These are phyloP conservation scores for Chrysopilus asiliformis DNA, from an alignment of 2,888 invertebrate genomes.

Conservation along the genomic window DNA sequence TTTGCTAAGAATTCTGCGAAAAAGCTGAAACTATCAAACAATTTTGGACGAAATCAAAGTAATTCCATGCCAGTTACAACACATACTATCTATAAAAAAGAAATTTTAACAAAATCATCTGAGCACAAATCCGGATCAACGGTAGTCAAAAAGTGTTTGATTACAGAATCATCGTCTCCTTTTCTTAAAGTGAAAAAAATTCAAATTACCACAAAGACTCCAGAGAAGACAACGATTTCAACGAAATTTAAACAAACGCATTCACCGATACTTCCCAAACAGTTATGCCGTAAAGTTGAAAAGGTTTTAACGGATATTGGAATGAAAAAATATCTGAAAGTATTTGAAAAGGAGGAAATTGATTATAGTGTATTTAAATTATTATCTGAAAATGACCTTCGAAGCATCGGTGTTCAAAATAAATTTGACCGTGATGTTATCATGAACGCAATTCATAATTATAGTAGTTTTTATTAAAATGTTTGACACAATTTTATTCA, in stretches of 20 bases:
- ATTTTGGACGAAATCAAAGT: too few relatives aligned
- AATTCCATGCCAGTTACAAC: not conserved
- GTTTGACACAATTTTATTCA: too few relatives aligned
- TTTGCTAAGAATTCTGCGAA: too few relatives aligned
- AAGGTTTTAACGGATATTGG: conserved; percentile 3
- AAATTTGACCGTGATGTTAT: conserved; percentile 5
- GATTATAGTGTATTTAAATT: conserved; percentile 7
- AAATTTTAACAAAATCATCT: conserved; percentile 1
- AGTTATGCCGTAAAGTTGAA: not conserved
- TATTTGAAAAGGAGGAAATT: conserved; percentile 9
- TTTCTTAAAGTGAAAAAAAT: too few relatives aligned
- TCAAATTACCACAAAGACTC: not conserved
- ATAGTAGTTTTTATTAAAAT: not conserved
- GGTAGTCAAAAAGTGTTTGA: not conserved
- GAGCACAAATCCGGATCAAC: not conserved
- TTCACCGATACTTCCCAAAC: conserved; percentile 2
- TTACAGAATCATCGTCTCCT: not conserved
- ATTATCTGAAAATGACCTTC: conserved; percentile 7
- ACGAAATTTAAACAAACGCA: not conserved
- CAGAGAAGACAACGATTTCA: not conserved
- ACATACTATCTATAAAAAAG: not conserved
- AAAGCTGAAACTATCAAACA: not conserved
- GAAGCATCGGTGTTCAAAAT: conserved; percentile 1
- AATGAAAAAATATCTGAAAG: conserved; percentile 2
- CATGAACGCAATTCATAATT: conserved; percentile 4